Base-by-base conservation (phyloP, 2,113 vertebrate species). In the Pangasianodon hypophthalmus region DNA sequence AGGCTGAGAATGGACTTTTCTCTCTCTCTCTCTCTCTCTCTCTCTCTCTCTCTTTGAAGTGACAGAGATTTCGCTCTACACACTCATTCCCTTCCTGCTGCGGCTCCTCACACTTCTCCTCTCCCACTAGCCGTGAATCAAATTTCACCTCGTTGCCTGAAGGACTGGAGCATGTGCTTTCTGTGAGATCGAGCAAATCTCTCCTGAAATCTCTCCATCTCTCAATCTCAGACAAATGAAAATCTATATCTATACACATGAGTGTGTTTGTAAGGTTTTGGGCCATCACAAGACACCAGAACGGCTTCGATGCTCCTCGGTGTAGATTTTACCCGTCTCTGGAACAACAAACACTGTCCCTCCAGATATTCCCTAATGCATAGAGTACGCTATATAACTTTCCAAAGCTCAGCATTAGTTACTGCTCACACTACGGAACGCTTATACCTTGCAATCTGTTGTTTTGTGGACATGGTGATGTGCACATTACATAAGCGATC, bases 111-210 rank as follows among this genome's bases (percentile, higher is more conserved):
- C 26, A 26, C 77, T 80, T 80, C 77, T 50, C 13, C 77, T 80
- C 13, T 80, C 77, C 73, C 21, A 29, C 46, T 26, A 50, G 46
- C 46, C 26, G 19, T 75, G 77, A 80, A 80, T 80, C 77, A n/a
- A 50, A 80, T 80, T 80, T 80, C 46, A 50, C 46, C 46, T 50
- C 26, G 13, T 16, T 13, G 11, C 77, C 77, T 50, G 46, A 80
- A 80, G 77, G 46, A 80, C 24, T 29, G 1, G 29, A 81, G 79
- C 79, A 52, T 80, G 77, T 80, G 77, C 77, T 80, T 80, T 80
- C 46, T 50, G 0, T 50, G 44, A 80, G 46, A 80, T 52, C 3
- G 21, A 50, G 46, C 26, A n/a, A 80, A 50, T 80, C 46, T 80
- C 46, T 16, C 46, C 46, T 50, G 26, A 80, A 80, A 50, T 80